A percentile compares a stretch with the other conserved stretches of the same genome.
phyloP scores from a whole-genome alignment of 2,113 vertebrate genomes.

The Lutjanus erythropterus region DNA sequence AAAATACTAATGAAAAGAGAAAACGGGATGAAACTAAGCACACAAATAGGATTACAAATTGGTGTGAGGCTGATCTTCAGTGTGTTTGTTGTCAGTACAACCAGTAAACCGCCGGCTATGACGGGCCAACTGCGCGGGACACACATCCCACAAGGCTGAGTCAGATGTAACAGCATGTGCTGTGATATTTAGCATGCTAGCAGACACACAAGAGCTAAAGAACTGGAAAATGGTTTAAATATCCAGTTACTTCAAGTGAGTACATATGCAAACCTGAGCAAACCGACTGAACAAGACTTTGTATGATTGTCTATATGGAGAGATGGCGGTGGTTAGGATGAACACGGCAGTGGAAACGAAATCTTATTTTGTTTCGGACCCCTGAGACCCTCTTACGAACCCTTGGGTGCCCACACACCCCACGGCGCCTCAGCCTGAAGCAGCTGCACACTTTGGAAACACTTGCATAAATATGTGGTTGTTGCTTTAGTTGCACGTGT shows the following conservation, averaged over 20 bases:
- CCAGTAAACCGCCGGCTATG: no score
- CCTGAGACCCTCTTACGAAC: not conserved
- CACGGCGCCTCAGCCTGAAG: not conserved
- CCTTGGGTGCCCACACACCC: not conserved
- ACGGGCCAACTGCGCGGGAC: not conserved
- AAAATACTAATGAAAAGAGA: no score
- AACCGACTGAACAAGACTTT: not conserved
- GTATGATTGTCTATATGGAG: not conserved
- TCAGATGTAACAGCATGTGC: not conserved
- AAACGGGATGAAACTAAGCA: no score
- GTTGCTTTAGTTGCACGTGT: conserved; percentile 20
- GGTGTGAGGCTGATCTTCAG: not conserved
- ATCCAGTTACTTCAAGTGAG: not conserved
- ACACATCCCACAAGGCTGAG: not conserved
- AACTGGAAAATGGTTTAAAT: not conserved
- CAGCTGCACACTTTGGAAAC: conserved; percentile 33
- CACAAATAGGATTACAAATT: not conserved
- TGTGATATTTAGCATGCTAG: not conserved
- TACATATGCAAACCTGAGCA: not conserved
- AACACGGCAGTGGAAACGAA: not conserved
- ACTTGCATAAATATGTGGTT: conserved; percentile 59
- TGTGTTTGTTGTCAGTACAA: not conserved
- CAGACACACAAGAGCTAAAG: not conserved
- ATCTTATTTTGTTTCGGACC: not conserved
- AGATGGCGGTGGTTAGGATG: not conserved